Evolutionary conservation across 2,113 vertebrate genomes (phyloP).

Genomic region (Heptranchias perlo): DNA sequence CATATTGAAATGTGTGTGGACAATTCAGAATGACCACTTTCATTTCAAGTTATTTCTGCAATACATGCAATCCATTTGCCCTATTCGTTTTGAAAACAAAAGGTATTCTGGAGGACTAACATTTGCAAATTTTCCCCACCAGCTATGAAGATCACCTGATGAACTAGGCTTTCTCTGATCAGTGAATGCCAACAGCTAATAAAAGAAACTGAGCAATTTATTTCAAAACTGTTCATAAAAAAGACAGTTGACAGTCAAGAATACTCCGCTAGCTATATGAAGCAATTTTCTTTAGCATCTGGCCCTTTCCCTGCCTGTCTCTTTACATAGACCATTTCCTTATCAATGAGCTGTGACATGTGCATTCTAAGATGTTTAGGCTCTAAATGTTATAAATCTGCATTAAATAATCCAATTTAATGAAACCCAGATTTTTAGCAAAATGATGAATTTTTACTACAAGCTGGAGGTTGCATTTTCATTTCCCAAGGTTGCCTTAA

Average conservation of each 20-base stretch:
- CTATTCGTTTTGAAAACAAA: neutral
- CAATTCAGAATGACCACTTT: neutral
- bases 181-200: neutral
- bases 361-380: neutral
- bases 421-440: neutral
- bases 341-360: neutral
- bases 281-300: neutral
- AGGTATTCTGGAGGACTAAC: neutral
- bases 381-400: neutral
- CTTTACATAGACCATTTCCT: neutral
- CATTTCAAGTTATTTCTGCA: neutral
- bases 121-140: neutral
- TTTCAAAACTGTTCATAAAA: neutral
- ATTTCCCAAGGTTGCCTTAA: neutral
- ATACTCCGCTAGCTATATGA: neutral
- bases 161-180: neutral
- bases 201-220: neutral
- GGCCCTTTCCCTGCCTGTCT: neutral
- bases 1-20: neutral
- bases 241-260: neutral
- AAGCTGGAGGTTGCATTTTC: neutral
- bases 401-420: neutral
- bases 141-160: neutral
- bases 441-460: neutral
- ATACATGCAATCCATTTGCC: neutral